Conservation (phyloP, 2,888 invertebrate species). For the Parthenolecanium corni region DNA sequence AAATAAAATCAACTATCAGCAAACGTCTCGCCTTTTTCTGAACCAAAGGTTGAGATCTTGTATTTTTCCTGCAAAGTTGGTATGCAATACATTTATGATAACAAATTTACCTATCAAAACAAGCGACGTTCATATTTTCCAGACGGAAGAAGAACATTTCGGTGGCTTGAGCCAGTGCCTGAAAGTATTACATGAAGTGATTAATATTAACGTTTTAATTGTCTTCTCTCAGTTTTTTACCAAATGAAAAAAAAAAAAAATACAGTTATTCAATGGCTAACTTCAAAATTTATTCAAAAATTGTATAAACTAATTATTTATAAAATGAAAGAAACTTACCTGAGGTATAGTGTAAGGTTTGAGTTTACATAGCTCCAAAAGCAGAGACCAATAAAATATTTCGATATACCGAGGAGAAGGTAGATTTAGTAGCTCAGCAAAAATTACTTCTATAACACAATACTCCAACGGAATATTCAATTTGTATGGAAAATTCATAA, state of each 20-base stretch:
- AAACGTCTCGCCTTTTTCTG: no score
- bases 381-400: constrained; percentile 83
- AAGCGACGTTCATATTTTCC: constrained; percentile 92
- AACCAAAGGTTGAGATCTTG: no score
- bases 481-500: constrained; percentile 85
- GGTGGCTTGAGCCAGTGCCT: constrained; percentile 88
- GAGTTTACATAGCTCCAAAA: constrained; percentile 93
- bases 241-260: constrained; percentile 3
- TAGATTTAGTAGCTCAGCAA: constrained; percentile 85
- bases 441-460: constrained; percentile 94
- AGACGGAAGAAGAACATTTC: constrained; percentile 92
- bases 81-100: neutral
- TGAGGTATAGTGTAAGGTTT: constrained; percentile 96
- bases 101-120: constrained; percentile 67
- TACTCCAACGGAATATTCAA: constrained; percentile 92
- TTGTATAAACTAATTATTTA: neutral
- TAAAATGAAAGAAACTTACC: constrained; percentile 38
- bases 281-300: neutral
- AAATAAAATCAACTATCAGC: no score
- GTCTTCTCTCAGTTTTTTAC: neutral
- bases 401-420: constrained; percentile 81
- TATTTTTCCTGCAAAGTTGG: neutral
- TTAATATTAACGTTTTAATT: neutral
- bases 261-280: no score
- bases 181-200: constrained; percentile 29